Evolutionary conservation across 2,888 invertebrate genomes (phyloP).

Genomic region (Ormyrus pomaceus): DNA sequence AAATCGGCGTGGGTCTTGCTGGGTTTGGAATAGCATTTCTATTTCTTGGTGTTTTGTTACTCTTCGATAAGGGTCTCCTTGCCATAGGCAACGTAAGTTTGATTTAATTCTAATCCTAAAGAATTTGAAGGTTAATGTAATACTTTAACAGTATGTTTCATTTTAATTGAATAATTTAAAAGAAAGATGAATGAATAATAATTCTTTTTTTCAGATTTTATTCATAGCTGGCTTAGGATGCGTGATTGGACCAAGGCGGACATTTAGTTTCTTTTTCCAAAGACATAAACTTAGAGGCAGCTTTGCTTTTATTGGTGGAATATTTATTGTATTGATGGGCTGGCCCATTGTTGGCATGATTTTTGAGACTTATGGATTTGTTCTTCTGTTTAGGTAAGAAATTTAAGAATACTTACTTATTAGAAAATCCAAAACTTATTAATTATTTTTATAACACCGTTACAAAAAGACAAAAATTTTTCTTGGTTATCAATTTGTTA

Average conservation of each 20-base stretch:
- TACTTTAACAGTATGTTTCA: slow-evolving; percentile 1
- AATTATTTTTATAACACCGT: no score
- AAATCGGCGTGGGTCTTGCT: slow-evolving; percentile 97
- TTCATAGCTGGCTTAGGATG: slow-evolving; percentile 96
- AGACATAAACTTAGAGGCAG: slow-evolving; percentile 95
- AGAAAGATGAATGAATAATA: slow-evolving; percentile 4
- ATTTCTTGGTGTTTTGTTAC: slow-evolving; percentile 92
- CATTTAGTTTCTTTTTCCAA: slow-evolving; percentile 98
- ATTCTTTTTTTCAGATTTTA: slow-evolving; percentile 83
- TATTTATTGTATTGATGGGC: slow-evolving; percentile 92
- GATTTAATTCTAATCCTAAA: neutral
- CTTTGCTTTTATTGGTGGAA: slow-evolving; percentile 93
- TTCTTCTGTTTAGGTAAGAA: slow-evolving; percentile 86
- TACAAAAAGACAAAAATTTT: no score
- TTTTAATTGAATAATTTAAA: slow-evolving; percentile 1
- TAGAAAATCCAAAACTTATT: no score
- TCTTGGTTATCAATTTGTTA: no score
- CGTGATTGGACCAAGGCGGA: slow-evolving; percentile 96
- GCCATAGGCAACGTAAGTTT: slow-evolving; percentile 99
- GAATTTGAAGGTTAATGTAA: slow-evolving; percentile 28
- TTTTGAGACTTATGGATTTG: slow-evolving; percentile 96
- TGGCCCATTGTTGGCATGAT: slow-evolving; percentile 98
- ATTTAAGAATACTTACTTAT: no score
- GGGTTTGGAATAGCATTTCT: slow-evolving; percentile 97
- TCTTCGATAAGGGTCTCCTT: slow-evolving; percentile 97